Evolutionary conservation across 2,888 invertebrate genomes (phyloP), one percentile per base, ranked within the genome.

Genomic region (Adelognathus sp.): DNA sequence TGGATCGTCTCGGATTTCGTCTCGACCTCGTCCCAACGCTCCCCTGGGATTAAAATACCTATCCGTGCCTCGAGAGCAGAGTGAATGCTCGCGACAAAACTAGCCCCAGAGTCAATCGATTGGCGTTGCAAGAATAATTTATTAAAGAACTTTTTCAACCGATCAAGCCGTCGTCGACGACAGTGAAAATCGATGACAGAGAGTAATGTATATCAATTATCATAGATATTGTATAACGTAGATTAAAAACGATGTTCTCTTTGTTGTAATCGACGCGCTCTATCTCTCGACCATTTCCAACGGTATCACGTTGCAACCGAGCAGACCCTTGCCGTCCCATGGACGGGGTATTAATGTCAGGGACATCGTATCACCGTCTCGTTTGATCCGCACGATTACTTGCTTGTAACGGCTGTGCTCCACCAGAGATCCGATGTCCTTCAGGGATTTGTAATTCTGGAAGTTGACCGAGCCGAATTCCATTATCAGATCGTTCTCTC

Each of bases 381-480:
- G 92, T 84, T 93, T 92, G 1, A 94, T 87, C 87, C 93, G 93
- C 0, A 95, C 87, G 63, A 91, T 86, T 21, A 95, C 86, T 56
- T 91, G 89, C 81, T 92, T 92, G 76, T 94, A 93, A 84, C 93
- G 92, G 82, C 94, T 94, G 86, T 94, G 93, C 44, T 94, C 92
- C 1, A 97, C 96, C 36, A 97, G 92, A 31, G 93, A 92, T 0
- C 94, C 94, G 56, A 97, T 94, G 89, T 96, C 95, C 0, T 92
- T 92, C 27, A 97, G 91, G 56, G 94, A 93, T 56, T 93, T 92
- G 87, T 96, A 97, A 91, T 97, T 97, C 4, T 89, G 91, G 0
- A 92, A 91, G 88, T 95, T 96, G 6, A 97, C 92, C 0, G 96
- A 95, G 4, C 97, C 97, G 90, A 97, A 97, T 85, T 96, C 94